A percentile compares a stretch with the other conserved stretches of the same genome.
Evolutionary conservation across 1,140 invertebrate genomes (phyloP).

Genomic region (Homarus americanus): DNA sequence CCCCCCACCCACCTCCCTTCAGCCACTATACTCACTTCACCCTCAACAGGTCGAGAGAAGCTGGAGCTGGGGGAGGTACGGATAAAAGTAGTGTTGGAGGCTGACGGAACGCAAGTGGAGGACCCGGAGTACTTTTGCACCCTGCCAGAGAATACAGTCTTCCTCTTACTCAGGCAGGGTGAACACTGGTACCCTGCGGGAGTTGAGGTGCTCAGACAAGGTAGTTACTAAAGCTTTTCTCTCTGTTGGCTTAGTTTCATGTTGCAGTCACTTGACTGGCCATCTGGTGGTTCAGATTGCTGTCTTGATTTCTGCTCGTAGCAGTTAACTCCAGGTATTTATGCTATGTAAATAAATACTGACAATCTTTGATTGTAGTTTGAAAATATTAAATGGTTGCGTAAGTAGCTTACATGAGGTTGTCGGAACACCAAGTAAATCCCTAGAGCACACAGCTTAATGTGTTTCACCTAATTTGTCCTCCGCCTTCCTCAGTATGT

Average conservation of each 20-base stretch:
- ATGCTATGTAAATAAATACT: background rate
- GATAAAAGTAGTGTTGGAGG: constrained; percentile 82
- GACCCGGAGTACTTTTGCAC: constrained; percentile 80
- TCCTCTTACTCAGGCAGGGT: constrained; percentile 83
- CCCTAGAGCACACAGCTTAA: background rate
- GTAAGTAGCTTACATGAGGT: background rate
- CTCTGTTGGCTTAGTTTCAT: background rate
- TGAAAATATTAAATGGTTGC: background rate
- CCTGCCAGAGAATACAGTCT: constrained; percentile 78
- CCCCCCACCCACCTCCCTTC: background rate
- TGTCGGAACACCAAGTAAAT: background rate
- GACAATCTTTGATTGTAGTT: background rate
- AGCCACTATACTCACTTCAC: background rate
- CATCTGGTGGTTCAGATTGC: background rate
- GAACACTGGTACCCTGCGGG: constrained; percentile 90
- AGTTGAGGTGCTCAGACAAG: constrained; percentile 75
- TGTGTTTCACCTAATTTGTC: background rate
- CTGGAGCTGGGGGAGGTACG: constrained; percentile 89
- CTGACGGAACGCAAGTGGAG: constrained; percentile 80
- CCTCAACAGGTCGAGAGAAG: constrained; percentile 89
- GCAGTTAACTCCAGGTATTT: constrained; percentile 1
- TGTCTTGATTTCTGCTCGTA: background rate
- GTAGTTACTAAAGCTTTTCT: constrained; percentile 39
- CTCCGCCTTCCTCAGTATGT: constrained; percentile 6
- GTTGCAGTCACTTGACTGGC: constrained; percentile 1